Evolutionary conservation across 2,113 vertebrate genomes (phyloP).

Genomic region (Actenoides hombroni): DNA sequence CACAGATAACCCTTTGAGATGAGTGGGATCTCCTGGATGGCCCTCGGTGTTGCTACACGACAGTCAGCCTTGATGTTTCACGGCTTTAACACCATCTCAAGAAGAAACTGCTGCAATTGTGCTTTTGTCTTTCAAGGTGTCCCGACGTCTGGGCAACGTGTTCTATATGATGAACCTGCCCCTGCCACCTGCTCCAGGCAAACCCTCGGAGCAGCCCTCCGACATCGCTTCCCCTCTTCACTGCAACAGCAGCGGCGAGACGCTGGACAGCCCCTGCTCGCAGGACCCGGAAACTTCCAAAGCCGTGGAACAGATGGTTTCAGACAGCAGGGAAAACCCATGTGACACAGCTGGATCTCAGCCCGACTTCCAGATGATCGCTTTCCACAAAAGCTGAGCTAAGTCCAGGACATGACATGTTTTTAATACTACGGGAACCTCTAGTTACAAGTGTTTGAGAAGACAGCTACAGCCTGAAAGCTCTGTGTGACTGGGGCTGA

Average conservation of each 20-base stretch:
- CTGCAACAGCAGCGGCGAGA: conserved; percentile 80
- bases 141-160: conserved; percentile 81
- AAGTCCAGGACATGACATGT: not conserved
- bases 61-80: not conserved
- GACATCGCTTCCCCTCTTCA: conserved; percentile 80
- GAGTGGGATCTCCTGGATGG: not conserved
- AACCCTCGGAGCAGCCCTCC: conserved; percentile 74
- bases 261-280: conserved; percentile 74
- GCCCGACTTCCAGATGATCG: conserved; percentile 54
- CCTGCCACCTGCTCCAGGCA: conserved; percentile 70
- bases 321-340: conserved; percentile 72
- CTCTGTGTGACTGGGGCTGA: not conserved
- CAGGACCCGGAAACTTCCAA: conserved; percentile 80
- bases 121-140: conserved; percentile 81
- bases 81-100: not conserved
- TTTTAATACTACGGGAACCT: not conserved
- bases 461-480: not conserved
- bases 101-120: not conserved
- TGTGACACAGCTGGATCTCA: conserved; percentile 72
- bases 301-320: conserved; percentile 69
- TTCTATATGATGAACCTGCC: conserved; percentile 83
- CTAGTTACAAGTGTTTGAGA: not conserved
- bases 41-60: not conserved
- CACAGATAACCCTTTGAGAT: not conserved
- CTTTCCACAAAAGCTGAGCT: conserved; percentile 57